Conservation (phyloP, 2,797 vertebrate species). For the Hippocampus kuda region DNA sequence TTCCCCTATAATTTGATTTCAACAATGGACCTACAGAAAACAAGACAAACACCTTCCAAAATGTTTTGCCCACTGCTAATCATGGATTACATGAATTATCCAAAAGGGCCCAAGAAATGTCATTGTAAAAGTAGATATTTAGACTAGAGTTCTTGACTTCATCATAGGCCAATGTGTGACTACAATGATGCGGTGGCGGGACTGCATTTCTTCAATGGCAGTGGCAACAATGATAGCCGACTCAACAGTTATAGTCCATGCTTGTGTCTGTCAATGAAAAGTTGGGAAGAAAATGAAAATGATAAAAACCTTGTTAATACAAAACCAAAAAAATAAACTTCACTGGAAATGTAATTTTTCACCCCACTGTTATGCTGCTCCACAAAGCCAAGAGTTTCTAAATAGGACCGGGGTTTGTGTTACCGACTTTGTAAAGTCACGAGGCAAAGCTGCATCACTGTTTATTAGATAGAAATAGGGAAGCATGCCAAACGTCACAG, state of each 20-base stretch:
- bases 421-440: constrained; percentile 17
- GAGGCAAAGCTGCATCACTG: constrained; percentile 18
- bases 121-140: neutral
- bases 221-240: neutral
- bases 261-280: neutral
- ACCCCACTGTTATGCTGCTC: constrained; percentile 16
- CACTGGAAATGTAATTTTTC: constrained; percentile 15
- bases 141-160: neutral
- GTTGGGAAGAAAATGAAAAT: neutral
- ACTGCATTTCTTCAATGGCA: neutral
- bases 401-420: constrained; percentile 17
- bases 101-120: neutral
- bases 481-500: constrained; percentile 22
- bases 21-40: neutral
- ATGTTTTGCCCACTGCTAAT: neutral
- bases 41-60: neutral
- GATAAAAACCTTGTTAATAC: constrained; percentile 5
- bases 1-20: too few species aligned
- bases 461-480: constrained; percentile 30
- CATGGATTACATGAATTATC: neutral
- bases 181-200: neutral
- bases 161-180: neutral
- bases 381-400: constrained; percentile 22
- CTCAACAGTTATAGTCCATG: neutral
- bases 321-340: constrained; percentile 11